Percentiles rank a stretch among this genome's conserved stretches.
Evolutionary conservation across 2,888 invertebrate species (phyloP).

Genomic region (Seira sanloemensis): DNA sequence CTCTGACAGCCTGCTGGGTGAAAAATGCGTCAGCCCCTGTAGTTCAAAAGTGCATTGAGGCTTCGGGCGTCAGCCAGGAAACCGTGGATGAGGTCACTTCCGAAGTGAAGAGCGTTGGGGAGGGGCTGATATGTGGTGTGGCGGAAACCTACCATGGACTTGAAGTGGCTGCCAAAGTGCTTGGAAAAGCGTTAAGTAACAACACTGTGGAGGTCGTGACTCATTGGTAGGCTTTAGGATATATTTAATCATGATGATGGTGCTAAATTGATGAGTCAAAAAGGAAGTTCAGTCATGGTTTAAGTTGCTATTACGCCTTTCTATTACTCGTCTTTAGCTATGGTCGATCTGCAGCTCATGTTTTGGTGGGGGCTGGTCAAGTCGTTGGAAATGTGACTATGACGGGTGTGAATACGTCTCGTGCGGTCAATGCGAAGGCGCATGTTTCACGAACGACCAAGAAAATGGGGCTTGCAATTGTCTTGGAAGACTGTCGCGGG

Average conservation of each 20-base stretch:
- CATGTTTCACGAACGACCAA: background rate
- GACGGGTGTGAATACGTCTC: constrained; percentile 7
- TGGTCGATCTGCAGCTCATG: constrained; percentile 48
- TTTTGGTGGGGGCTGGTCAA: constrained; percentile 29
- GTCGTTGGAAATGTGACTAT: constrained; percentile 54
- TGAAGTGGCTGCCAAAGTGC: constrained; percentile 26
- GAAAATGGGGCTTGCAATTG: constrained; percentile 19
- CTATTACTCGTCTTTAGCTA: constrained; percentile 37
- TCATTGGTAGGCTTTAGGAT: constrained; percentile 62
- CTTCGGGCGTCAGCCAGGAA: background rate
- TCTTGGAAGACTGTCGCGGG: no score
- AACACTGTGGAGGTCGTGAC: constrained; percentile 51
- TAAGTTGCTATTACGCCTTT: background rate
- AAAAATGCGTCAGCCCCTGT: background rate
- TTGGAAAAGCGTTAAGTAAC: constrained; percentile 38
- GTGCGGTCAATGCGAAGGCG: background rate
- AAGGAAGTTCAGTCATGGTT: constrained; percentile 19
- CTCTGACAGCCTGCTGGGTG: constrained; percentile 23
- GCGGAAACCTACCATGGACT: constrained; percentile 43
- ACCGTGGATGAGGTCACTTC: constrained; percentile 22
- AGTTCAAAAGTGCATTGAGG: constrained; percentile 1
- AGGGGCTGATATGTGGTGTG: constrained; percentile 28
- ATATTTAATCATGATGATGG: no score
- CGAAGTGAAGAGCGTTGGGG: constrained; percentile 32
- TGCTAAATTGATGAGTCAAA: background rate